Percentiles rank a stretch among this genome's conserved stretches.
phyloP scores from a whole-genome alignment of 2,797 vertebrate genomes.

The Sebastiscus albofasciatus region DNA sequence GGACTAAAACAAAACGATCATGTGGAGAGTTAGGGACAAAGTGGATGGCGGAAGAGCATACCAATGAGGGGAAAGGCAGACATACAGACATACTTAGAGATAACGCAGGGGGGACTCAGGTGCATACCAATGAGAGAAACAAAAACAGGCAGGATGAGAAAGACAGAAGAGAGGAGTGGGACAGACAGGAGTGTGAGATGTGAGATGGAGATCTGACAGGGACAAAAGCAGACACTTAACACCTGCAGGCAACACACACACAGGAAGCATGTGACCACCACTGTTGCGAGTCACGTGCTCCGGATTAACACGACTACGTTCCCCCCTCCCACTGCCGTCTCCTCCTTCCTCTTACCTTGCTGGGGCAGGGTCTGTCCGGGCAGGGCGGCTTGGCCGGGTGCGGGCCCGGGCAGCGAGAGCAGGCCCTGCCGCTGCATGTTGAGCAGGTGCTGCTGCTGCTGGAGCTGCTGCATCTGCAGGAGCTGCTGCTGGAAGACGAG shows the following conservation, averaged over 20 bases:
- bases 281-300: conserved; percentile 44
- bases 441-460: conserved; percentile 99
- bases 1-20: conserved; percentile 59
- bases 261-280: conserved; percentile 52
- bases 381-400: conserved; percentile 90
- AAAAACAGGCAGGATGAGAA: conserved; percentile 29
- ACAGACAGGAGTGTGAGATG: conserved; percentile 13
- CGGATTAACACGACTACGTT: not conserved
- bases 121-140: conserved; percentile 64
- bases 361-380: conserved; percentile 95
- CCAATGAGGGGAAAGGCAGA: conserved; percentile 64
- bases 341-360: conserved; percentile 85
- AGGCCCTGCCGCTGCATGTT: conserved; percentile 99
- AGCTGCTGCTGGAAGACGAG: conserved; percentile 99
- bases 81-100: conserved; percentile 68
- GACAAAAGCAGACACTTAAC: conserved; percentile 2
- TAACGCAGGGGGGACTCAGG: conserved; percentile 48
- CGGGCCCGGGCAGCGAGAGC: conserved; percentile 90
- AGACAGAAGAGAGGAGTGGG: conserved; percentile 11
- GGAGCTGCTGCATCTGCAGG: conserved; percentile 99
- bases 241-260: conserved; percentile 44
- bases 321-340: not conserved
- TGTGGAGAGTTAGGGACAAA: conserved; percentile 71
- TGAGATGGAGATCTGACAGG: conserved; percentile 1
- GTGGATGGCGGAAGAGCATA: conserved; percentile 65